Conservation (phyloP, 2,888 invertebrate species). For the Epistrophe eligans region DNA sequence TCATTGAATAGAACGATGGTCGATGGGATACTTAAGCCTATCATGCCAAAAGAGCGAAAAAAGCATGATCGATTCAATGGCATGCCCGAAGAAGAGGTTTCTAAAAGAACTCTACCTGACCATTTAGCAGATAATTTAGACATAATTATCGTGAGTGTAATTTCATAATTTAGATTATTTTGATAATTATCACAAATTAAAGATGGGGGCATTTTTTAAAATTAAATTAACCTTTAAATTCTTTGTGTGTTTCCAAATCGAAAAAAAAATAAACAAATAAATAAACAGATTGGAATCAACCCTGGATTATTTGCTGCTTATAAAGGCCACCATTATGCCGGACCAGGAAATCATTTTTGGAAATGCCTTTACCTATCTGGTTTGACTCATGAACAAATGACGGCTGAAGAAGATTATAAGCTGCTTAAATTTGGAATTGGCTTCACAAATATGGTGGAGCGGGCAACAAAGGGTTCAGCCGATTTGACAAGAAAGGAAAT, state of each 20-base stretch:
- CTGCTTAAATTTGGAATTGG: slow-evolving; percentile 97
- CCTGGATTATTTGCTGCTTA: slow-evolving; percentile 98
- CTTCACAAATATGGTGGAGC: slow-evolving; percentile 98
- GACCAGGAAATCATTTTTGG: slow-evolving; percentile 99
- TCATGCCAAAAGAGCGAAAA: slow-evolving; percentile 91
- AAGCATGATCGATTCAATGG: slow-evolving; percentile 98
- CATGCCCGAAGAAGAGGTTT: slow-evolving; percentile 98
- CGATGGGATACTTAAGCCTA: slow-evolving; percentile 75
- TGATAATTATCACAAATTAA: not conserved
- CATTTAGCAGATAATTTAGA: slow-evolving; percentile 96
- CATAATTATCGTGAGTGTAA: slow-evolving; percentile 98
- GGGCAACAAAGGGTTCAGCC: slow-evolving; percentile 97
- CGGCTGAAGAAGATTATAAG: slow-evolving; percentile 97
- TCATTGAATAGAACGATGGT: slow-evolving; percentile 67
- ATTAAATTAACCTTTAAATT: not conserved
- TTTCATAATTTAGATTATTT: slow-evolving; percentile 79
- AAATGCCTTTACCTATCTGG: slow-evolving; percentile 98
- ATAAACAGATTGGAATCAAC: slow-evolving; percentile 96
- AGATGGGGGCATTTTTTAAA: too few species aligned
- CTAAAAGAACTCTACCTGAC: slow-evolving; percentile 96
- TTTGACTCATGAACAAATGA: slow-evolving; percentile 97
- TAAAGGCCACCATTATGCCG: slow-evolving; percentile 99
- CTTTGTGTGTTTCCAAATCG: not conserved
- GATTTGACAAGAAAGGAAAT: slow-evolving; percentile 97
- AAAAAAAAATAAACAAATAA: not conserved